Percentiles rank a stretch among this genome's conserved stretches.
These are phyloP conservation scores for Archegozetes longisetosus DNA, from an alignment of 1,140 invertebrate genomes.

Conservation along the genomic window DNA sequence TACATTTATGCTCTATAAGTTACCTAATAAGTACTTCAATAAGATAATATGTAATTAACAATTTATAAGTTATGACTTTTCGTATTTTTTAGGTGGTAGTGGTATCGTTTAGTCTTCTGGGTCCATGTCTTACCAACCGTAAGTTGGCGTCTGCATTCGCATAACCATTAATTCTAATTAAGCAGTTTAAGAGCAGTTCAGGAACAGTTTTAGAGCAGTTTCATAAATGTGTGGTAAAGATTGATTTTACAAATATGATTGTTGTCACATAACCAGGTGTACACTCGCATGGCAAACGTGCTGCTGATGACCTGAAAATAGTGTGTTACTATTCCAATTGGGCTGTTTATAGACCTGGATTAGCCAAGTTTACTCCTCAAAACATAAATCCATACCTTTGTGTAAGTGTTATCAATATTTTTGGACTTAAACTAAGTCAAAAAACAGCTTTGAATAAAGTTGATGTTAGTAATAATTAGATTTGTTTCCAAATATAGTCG, in stretches of 20 bases:
- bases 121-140: not conserved
- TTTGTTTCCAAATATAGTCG: conserved; percentile 46
- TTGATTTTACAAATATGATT: not conserved
- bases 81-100: not conserved
- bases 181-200: too few species aligned
- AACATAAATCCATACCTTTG: conserved; percentile 91
- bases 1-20: too few species aligned
- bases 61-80: too few species aligned
- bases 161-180: too few species aligned
- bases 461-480: too few species aligned
- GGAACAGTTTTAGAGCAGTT: too few species aligned
- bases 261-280: too few species aligned
- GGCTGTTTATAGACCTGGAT: conserved; percentile 63
- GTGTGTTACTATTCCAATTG: conserved; percentile 77
- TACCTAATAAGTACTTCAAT: too few species aligned
- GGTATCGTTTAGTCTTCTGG: not conserved
- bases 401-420: conserved; percentile 15
- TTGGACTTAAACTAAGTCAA: not conserved
- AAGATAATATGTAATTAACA: too few species aligned
- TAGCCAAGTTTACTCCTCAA: conserved; percentile 75
- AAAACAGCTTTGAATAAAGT: conserved; percentile 46
- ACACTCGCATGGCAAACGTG: not conserved
- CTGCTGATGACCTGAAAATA: conserved; percentile 30
- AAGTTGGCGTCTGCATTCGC: too few species aligned
- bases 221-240: not conserved